A percentile compares a stretch with the other conserved stretches of the same genome.
These are phyloP conservation scores for Cactoblastis cactorum DNA, from an alignment of 2,888 invertebrate species.

Conservation along the genomic window DNA sequence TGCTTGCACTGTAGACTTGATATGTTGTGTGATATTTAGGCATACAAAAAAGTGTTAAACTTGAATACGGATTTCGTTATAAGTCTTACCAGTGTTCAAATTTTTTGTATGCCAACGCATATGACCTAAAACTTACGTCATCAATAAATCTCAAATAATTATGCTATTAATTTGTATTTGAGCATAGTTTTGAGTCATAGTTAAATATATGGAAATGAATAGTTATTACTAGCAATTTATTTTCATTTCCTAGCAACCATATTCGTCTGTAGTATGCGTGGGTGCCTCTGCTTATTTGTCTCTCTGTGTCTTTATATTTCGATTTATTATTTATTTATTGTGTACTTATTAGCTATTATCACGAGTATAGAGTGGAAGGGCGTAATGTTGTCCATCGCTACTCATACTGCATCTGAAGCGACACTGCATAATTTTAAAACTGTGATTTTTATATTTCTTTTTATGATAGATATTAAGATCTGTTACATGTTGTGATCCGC, in stretches of 20 bases:
- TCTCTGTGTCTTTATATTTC: conserved; percentile 67
- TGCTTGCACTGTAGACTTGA: conserved; percentile 38
- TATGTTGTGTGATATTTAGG: conserved; percentile 22
- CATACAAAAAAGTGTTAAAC: neutral
- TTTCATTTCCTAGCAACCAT: conserved; percentile 40
- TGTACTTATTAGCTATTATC: conserved; percentile 76
- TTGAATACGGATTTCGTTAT: neutral
- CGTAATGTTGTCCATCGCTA: conserved; percentile 54
- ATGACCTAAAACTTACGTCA: conserved; percentile 4
- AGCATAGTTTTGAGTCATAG: conserved; percentile 17
- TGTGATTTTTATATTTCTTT: conserved; percentile 77
- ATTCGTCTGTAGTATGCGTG: conserved; percentile 59
- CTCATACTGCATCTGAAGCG: conserved; percentile 72
- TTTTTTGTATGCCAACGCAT: conserved; percentile 1
- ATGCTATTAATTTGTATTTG: neutral
- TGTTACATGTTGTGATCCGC: conserved; percentile 74
- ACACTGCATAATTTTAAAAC: conserved; percentile 78
- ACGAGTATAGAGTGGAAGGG: conserved; percentile 56
- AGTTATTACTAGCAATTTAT: conserved; percentile 17
- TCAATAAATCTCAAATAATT: conserved; percentile 1
- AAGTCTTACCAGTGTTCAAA: conserved; percentile 20
- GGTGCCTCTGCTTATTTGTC: conserved; percentile 69
- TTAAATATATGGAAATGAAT: conserved; percentile 9
- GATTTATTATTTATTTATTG: conserved; percentile 45
- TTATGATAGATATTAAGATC: conserved; percentile 70